A percentile compares a stretch with the other conserved stretches of the same genome.
Evolutionary conservation across 2,888 invertebrate genomes (phyloP).

Genomic region (Calephelis perditalis): DNA sequence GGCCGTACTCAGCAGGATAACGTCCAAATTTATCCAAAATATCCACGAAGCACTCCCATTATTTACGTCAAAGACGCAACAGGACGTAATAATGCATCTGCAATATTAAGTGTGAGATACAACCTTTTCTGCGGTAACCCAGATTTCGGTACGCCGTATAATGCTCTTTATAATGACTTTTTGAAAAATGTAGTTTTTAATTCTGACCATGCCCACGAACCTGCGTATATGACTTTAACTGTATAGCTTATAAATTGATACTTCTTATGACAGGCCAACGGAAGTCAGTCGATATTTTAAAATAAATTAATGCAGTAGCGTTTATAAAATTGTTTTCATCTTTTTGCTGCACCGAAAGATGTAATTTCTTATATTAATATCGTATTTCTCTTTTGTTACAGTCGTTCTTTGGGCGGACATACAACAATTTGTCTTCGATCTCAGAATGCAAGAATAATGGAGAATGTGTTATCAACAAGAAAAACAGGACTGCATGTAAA

Average conservation of each 20-base stretch:
- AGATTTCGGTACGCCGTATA: conserved; percentile 62
- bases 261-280: conserved; percentile 65
- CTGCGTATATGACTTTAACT: conserved; percentile 65
- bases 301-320: conserved; percentile 61
- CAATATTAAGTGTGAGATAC: conserved; percentile 74
- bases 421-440: conserved; percentile 92
- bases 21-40: conserved; percentile 69
- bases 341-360: conserved; percentile 47
- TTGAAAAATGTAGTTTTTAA: conserved; percentile 76
- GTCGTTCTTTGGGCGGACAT: conserved; percentile 95
- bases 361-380: conserved; percentile 44
- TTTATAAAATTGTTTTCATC: conserved; percentile 50
- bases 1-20: conserved; percentile 66
- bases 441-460: conserved; percentile 96
- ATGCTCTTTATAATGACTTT: conserved; percentile 74
- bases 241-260: conserved; percentile 70
- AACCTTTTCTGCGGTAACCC: conserved; percentile 66
- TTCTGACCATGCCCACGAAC: conserved; percentile 53
- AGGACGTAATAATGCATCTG: conserved; percentile 55
- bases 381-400: conserved; percentile 77
- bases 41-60: conserved; percentile 64
- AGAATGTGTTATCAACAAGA: conserved; percentile 94
- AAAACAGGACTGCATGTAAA: conserved; percentile 94
- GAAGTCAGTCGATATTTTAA: conserved; percentile 69
- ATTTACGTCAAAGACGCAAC: conserved; percentile 64